phyloP scores from a whole-genome alignment of 2,888 invertebrate species.

The Perithous albicinctus region DNA sequence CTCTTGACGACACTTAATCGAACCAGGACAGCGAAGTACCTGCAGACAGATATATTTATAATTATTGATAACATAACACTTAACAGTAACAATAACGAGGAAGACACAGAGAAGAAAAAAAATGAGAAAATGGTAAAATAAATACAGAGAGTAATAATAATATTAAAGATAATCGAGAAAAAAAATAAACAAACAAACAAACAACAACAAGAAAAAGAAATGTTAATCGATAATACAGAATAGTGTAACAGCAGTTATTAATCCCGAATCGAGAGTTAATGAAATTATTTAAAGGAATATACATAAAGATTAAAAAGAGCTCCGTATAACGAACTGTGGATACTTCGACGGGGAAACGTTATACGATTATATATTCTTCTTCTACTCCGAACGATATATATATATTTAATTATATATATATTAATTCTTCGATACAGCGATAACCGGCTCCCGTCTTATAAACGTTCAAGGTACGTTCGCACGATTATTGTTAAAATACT shows the following conservation, averaged over 20 bases:
- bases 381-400: conserved; percentile 53
- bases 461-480: conserved; percentile 71
- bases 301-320: conserved; percentile 46
- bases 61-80: conserved; percentile 69
- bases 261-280: conserved; percentile 36
- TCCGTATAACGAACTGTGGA: conserved; percentile 67
- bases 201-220: background rate
- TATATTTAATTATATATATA: conserved; percentile 4
- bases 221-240: conserved; percentile 44
- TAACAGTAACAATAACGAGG: conserved; percentile 47
- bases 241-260: conserved; percentile 42
- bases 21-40: conserved; percentile 82
- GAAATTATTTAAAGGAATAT: conserved; percentile 38
- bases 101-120: conserved; percentile 8
- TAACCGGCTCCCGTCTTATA: conserved; percentile 66
- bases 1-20: conserved; percentile 68
- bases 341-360: conserved; percentile 58
- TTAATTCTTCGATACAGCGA: conserved; percentile 65
- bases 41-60: conserved; percentile 82
- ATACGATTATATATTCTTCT: conserved; percentile 68
- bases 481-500: background rate
- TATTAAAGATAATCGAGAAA: conserved; percentile 40
- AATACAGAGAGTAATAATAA: conserved; percentile 56
- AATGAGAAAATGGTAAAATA: conserved; percentile 49
- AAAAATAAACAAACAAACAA: conserved; percentile 19